Evolutionary conservation across 2,888 invertebrate species (phyloP).

Genomic region (Volucella zonaria): DNA sequence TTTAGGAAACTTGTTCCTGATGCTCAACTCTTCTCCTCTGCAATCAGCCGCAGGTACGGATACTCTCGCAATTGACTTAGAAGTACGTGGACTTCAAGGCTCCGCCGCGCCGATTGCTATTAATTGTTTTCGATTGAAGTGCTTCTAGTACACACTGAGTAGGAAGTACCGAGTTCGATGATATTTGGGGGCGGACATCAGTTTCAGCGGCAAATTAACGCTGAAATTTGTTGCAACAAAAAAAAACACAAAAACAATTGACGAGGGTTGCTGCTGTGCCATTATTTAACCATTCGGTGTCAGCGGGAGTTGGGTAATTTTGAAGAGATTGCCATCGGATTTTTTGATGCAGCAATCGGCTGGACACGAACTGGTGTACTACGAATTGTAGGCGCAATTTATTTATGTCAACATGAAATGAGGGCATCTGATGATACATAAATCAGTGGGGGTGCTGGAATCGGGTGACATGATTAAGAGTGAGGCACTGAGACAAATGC

Average conservation of each 20-base stretch:
- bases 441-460: slow-evolving; percentile 46
- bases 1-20: slow-evolving; percentile 20
- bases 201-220: slow-evolving; percentile 47
- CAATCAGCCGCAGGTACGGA: slow-evolving; percentile 39
- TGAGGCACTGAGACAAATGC: slow-evolving; percentile 4
- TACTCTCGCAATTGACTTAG: not conserved
- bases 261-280: slow-evolving; percentile 7
- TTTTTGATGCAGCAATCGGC: slow-evolving; percentile 39
- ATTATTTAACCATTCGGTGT: not conserved
- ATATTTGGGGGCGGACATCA: slow-evolving; percentile 13
- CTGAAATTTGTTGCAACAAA: slow-evolving; percentile 50
- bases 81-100: slow-evolving; percentile 7
- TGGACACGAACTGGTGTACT: not conserved
- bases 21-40: slow-evolving; percentile 20
- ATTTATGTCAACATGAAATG: slow-evolving; percentile 55
- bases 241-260: not conserved
- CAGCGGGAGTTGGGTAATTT: slow-evolving; percentile 22
- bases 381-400: slow-evolving; percentile 36
- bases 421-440: slow-evolving; percentile 40
- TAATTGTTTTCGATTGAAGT: slow-evolving; percentile 60
- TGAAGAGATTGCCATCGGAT: slow-evolving; percentile 50
- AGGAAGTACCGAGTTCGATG: not conserved
- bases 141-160: slow-evolving; percentile 3
- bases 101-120: slow-evolving; percentile 63
- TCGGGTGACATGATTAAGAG: slow-evolving; percentile 28